Conservation (phyloP, 2,888 invertebrate genomes). For the Amphipyra tragopoginis region DNA sequence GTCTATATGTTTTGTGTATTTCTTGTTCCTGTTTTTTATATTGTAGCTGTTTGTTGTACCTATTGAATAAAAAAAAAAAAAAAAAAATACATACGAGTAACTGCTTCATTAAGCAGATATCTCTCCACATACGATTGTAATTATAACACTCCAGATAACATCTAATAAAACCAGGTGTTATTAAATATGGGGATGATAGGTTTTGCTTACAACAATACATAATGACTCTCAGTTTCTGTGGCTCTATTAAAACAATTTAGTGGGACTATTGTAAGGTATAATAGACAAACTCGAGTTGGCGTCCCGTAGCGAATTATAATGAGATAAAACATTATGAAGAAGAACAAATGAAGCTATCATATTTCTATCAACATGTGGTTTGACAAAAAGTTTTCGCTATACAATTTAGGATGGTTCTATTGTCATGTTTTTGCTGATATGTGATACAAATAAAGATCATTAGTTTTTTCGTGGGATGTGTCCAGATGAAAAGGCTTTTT, state of each 20-base stretch:
- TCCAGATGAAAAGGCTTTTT: slow-evolving; percentile 36
- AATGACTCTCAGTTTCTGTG: slow-evolving; percentile 81
- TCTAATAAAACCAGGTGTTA: slow-evolving; percentile 82
- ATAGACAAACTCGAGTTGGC: slow-evolving; percentile 78
- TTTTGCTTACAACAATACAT: slow-evolving; percentile 77
- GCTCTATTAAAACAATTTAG: slow-evolving; percentile 89
- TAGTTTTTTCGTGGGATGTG: slow-evolving; percentile 37
- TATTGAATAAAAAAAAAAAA: no score
- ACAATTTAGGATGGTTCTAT: slow-evolving; percentile 58
- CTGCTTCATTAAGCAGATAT: slow-evolving; percentile 23
- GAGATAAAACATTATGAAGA: slow-evolving; percentile 79
- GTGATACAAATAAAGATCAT: slow-evolving; percentile 50
- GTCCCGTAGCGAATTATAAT: slow-evolving; percentile 86
- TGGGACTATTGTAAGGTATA: slow-evolving; percentile 80
- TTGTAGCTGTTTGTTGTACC: no score
- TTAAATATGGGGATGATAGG: slow-evolving; percentile 71
- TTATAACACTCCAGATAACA: slow-evolving; percentile 79
- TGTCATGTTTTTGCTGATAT: slow-evolving; percentile 58
- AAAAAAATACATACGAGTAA: no score
- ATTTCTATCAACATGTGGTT: slow-evolving; percentile 79
- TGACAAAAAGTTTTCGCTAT: slow-evolving; percentile 67
- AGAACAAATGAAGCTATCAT: slow-evolving; percentile 87
- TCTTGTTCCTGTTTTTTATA: no score
- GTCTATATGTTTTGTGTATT: no score
- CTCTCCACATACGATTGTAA: slow-evolving; percentile 68